Conservation (phyloP, 2,797 vertebrate genomes). For the Tokudaia tokunoshimensis region DNA sequence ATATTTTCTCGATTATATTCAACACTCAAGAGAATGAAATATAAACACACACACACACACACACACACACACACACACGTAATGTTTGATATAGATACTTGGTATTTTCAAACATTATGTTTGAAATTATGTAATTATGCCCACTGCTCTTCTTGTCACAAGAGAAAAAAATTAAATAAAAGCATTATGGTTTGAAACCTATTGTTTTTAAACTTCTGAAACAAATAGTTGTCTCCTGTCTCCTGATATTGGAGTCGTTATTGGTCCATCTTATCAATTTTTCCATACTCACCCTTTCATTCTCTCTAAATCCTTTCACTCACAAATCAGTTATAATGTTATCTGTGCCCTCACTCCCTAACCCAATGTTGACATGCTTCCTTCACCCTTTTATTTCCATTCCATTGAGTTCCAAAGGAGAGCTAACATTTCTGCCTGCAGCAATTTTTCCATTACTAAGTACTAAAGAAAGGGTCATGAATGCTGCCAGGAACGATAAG, state of each 20-base stretch:
- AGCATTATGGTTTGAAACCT: neutral
- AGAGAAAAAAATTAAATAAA: neutral
- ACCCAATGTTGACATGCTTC: neutral
- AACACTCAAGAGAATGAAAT: neutral
- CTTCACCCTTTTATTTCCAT: neutral
- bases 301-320: neutral
- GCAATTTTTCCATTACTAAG: neutral
- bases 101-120: neutral
- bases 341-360: neutral
- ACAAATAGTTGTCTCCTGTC: neutral
- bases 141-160: neutral
- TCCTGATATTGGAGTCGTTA: neutral
- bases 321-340: conserved; percentile 37
- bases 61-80: too few relatives aligned
- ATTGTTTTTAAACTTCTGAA: neutral
- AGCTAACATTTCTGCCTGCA: neutral
- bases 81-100: too few relatives aligned
- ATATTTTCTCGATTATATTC: neutral
- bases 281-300: neutral
- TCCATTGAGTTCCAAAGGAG: neutral
- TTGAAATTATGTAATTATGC: neutral
- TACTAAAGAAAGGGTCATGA: neutral
- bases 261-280: neutral
- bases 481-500: neutral
- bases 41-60: too few relatives aligned